Base-by-base conservation (phyloP, 2,113 vertebrate genomes). In the Oreochromis spilurus region DNA sequence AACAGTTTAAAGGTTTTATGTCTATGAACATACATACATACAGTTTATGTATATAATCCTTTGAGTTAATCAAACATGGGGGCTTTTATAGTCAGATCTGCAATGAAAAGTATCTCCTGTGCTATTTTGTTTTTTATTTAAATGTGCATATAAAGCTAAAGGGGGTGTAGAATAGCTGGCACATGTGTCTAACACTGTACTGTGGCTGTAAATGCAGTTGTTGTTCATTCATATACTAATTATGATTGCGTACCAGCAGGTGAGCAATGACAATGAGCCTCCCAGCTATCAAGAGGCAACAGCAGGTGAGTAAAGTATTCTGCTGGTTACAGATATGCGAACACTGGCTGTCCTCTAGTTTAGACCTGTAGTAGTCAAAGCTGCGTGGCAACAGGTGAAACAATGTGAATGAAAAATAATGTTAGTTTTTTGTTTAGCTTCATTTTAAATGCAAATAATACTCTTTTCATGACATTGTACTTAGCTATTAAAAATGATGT, bases 231-330 rank as follows among this genome's bases (percentile, higher is more conserved):
- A 9, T 19, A 16, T 14, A 8, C 36, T 43, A 81, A 88, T n/a
- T 4, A 1, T 12, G 1, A 31, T 17, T 81, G 10, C n/a, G 5
- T 86, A n/a, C 78, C 86, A 85, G 82, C 95, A 99, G 98, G 96
- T 98, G 26, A 95, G 92, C 0, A 94, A 97, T 82, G 94, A 96
- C 6, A 93, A 87, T 45, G 96, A 97, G 83, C 95, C 95, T 8
- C 95, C 95, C 3, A 94, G 55, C 19, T 95, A 95, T 0, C 98
- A 98, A 86, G 98, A 99, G 89, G 98, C 97, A 0, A 98, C 97
- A 4, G 96, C 97, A 1, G 97, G 97, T 96, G 50, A 81, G 58
- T 87, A 93, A 95, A 88, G 1, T 83, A 84, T 14, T 24, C 84
- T 84, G 24, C 43, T 48, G 43, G 14, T 72, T 53, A 14, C 9